Conservation (phyloP, 2,888 invertebrate species). For the Arctia plantaginis region DNA sequence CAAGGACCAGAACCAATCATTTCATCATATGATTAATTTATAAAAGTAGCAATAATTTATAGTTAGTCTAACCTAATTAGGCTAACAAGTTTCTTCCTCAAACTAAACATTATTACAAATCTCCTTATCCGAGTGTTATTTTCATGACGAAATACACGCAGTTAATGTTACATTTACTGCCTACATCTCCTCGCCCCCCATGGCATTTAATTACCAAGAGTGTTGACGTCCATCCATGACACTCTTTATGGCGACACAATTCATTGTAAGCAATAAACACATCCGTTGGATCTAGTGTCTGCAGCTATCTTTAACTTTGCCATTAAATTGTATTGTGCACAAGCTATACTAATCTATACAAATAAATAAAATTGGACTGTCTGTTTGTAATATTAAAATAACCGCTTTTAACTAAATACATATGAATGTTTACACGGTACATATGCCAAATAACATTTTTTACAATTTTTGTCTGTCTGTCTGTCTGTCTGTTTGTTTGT, state of each 20-base stretch:
- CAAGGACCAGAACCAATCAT: too few species aligned
- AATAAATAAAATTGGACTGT: too few species aligned
- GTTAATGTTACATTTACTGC: background rate
- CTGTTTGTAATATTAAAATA: too few species aligned
- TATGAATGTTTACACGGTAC: too few species aligned
- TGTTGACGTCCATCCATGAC: background rate
- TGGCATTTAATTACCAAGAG: background rate
- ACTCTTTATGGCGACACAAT: background rate
- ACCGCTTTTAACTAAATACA: too few species aligned
- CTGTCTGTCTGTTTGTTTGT: too few species aligned
- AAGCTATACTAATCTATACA: too few species aligned
- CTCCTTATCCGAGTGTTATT: background rate
- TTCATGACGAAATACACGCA: background rate
- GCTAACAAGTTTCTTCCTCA: background rate
- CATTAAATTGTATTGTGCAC: background rate
- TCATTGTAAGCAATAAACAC: background rate
- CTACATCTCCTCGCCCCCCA: background rate
- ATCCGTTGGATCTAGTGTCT: constrained; percentile 1
- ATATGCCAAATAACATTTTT: too few species aligned
- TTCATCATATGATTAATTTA: too few species aligned
- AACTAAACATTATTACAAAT: background rate
- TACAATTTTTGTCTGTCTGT: too few species aligned
- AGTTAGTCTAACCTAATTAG: too few species aligned
- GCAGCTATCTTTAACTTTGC: background rate
- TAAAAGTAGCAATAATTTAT: too few species aligned